Base-by-base conservation (phyloP, 2,888 invertebrate genomes). In the Melanophora roralis region DNA sequence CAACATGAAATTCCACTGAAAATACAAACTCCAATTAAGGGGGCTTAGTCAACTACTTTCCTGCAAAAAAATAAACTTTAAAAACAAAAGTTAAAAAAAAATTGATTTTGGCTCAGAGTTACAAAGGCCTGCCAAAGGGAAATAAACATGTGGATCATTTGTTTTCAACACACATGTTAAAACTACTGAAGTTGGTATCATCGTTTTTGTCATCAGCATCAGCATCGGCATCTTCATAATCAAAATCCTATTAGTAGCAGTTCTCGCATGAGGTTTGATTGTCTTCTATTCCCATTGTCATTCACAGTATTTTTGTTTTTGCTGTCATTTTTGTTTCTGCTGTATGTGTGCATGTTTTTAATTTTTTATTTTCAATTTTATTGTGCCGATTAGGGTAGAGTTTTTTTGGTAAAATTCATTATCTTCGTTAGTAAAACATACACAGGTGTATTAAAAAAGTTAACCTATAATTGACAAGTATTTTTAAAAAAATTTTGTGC, bases 191-290 rank as follows among this genome's bases (percentile, higher is more conserved):
- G 7, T 27, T 6, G 6, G 49, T 40, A 21, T 49, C 16, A 12
- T 38, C 40, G 7, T 27, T n/a, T n/a, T 59, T 38, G 32, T 49
- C 16, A 11, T 43, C 12, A 5, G 27, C 40, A 19, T 40, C 67
- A 27, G 5, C 16, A 36, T 23, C 51, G 21, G 19, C 40, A 43
- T 32, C 34, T 7, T 21, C 45, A 45, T 85, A 85, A 87, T 85
- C 86, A 85, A 86, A 87, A 87, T 87, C 86, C 87, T 87, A 87
- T 87, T 87, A 87, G 87, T 85, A 85, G 82, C 81, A 78, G 68
- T 79, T 47, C 45, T 64, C 69, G 55, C 69, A 60, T 71, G 14
- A 27, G 55, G 57, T 73, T 38, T 57, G 49, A 36, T 51, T 76
- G 27, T 55, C 47, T 36, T 47, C 38, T 47, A 16, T 23, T n/a